These are phyloP conservation scores for Platyura marginata DNA, from an alignment of 1,140 invertebrate species.

Conservation along the genomic window DNA sequence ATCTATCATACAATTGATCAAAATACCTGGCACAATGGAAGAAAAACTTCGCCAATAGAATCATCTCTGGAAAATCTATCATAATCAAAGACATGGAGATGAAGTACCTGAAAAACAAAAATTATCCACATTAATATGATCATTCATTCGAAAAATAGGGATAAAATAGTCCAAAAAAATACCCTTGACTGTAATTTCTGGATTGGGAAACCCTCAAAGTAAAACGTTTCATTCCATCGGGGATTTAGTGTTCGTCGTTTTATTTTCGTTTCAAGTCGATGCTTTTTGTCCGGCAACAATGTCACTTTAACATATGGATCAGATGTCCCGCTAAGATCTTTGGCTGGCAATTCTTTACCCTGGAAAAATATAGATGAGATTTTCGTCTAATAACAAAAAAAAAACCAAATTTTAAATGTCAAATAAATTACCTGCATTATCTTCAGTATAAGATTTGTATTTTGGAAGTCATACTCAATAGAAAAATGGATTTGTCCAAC, in stretches of 20 bases:
- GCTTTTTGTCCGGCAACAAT: slow-evolving; percentile 87
- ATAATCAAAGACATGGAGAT: slow-evolving; percentile 91
- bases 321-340: slow-evolving; percentile 85
- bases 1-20: neutral
- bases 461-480: slow-evolving; percentile 89
- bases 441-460: slow-evolving; percentile 77
- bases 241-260: slow-evolving; percentile 90
- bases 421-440: slow-evolving; percentile 59
- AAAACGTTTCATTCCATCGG: slow-evolving; percentile 94
- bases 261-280: slow-evolving; percentile 91
- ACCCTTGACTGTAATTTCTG: slow-evolving; percentile 80
- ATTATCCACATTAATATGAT: too few relatives aligned
- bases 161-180: neutral
- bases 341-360: slow-evolving; percentile 86
- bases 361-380: slow-evolving; percentile 17
- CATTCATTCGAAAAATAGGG: neutral
- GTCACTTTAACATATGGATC: slow-evolving; percentile 86
- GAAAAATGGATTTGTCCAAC: slow-evolving; percentile 91
- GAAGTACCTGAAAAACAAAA: slow-evolving; percentile 50
- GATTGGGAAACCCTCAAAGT: slow-evolving; percentile 91
- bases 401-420: slow-evolving; percentile 2
- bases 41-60: slow-evolving; percentile 89
- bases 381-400: neutral
- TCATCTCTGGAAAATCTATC: slow-evolving; percentile 89
- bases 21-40: slow-evolving; percentile 78